Evolutionary conservation across 2,797 vertebrate species (phyloP).

Genomic region (Tauraco hartlaubi): DNA sequence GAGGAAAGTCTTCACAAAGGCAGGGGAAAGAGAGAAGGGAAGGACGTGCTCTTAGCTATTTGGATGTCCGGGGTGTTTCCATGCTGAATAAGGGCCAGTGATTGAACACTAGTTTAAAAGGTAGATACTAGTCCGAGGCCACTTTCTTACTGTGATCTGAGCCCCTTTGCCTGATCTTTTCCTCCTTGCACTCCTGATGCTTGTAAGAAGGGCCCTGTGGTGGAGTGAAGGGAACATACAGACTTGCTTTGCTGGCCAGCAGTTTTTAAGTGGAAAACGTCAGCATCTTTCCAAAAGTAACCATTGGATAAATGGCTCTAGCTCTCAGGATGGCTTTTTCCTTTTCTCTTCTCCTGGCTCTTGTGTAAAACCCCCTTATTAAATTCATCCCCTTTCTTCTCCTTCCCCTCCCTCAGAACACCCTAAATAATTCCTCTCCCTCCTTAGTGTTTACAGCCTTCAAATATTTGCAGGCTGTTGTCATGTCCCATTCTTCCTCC

Average conservation of each 20-base stretch:
- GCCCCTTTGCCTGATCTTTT: neutral
- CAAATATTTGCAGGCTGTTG: conserved; percentile 65
- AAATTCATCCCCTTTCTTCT: conserved; percentile 13
- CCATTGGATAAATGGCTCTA: neutral
- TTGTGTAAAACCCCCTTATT: neutral
- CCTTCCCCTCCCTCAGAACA: conserved; percentile 17
- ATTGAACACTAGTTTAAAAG: neutral
- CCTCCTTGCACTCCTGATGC: neutral
- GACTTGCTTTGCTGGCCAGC: neutral
- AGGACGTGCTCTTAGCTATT: neutral
- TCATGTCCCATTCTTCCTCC: conserved; percentile 60
- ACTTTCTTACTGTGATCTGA: neutral
- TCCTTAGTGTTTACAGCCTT: conserved; percentile 56
- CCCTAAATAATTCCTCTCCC: conserved; percentile 45
- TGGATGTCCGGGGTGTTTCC: neutral
- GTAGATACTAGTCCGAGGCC: neutral
- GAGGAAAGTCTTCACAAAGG: neutral
- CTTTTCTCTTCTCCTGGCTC: neutral
- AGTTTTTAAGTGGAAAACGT: neutral
- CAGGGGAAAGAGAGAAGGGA: neutral
- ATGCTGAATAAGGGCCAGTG: neutral
- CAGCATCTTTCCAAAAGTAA: neutral
- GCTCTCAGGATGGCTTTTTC: neutral
- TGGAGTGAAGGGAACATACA: neutral
- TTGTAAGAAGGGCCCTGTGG: neutral